Conservation (phyloP, 2,797 vertebrate genomes). For the Graptemys geographica region DNA sequence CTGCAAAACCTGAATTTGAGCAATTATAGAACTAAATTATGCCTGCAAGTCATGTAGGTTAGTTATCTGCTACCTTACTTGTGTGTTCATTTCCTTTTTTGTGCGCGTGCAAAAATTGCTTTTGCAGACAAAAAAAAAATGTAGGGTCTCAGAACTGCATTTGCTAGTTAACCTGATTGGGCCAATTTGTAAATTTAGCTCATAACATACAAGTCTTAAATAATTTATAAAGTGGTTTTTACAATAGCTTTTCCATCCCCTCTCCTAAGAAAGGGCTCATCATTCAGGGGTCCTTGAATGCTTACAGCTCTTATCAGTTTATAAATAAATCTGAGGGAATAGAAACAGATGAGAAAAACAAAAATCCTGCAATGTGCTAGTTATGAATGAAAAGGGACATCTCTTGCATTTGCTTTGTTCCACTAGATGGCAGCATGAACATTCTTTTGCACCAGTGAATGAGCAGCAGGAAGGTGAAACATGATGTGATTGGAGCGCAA, state of each 20-base stretch:
- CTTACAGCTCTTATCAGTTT: neutral
- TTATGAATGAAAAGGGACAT: neutral
- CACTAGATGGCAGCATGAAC: conserved; percentile 69
- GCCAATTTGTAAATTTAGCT: neutral
- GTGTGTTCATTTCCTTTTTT: neutral
- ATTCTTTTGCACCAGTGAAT: neutral
- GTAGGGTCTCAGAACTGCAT: neutral
- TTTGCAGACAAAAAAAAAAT: rapidly evolving
- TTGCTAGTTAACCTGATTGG: neutral
- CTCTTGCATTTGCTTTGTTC: neutral
- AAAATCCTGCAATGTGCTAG: neutral
- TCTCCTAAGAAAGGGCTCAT: neutral
- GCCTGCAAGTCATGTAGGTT: neutral
- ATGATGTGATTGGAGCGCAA: neutral
- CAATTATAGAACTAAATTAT: neutral
- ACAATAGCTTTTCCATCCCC: neutral
- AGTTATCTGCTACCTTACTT: neutral
- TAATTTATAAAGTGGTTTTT: neutral
- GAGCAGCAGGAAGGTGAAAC: rapidly evolving
- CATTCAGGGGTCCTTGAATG: neutral
- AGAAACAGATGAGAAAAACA: neutral
- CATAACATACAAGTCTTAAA: neutral
- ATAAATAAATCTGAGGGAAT: neutral
- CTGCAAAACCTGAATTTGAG: neutral
- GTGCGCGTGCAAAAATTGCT: neutral